These are phyloP conservation scores for Ephestia elutella DNA, from an alignment of 1,140 invertebrate genomes.

Conservation along the genomic window DNA sequence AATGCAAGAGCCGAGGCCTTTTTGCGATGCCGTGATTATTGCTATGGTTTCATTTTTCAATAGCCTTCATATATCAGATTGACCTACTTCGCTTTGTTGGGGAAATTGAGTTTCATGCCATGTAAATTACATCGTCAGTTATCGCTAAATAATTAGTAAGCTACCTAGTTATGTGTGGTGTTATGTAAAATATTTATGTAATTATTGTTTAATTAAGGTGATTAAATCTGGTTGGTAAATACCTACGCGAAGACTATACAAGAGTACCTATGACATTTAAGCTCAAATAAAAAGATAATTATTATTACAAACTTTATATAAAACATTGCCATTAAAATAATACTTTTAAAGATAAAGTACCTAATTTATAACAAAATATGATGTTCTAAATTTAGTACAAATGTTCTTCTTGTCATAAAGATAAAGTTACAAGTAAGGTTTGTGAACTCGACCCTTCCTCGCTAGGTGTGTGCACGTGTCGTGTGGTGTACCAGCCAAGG, in stretches of 20 bases:
- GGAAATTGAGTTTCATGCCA: slow-evolving; percentile 56
- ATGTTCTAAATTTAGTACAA: slow-evolving; percentile 15
- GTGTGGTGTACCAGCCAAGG: slow-evolving; percentile 47
- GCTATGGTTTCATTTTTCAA: slow-evolving; percentile 67
- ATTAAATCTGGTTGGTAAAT: too few species aligned
- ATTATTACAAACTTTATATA: too few species aligned
- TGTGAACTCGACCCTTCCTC: background rate
- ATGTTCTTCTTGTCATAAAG: slow-evolving; percentile 17
- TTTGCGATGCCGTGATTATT: slow-evolving; percentile 53
- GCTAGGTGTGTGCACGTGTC: slow-evolving; percentile 35
- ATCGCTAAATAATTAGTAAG: slow-evolving; percentile 28
- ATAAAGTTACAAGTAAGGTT: slow-evolving; percentile 12
- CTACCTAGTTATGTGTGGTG: slow-evolving; percentile 8
- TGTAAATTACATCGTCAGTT: slow-evolving; percentile 33
- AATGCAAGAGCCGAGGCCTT: slow-evolving; percentile 47
- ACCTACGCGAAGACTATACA: too few species aligned
- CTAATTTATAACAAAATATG: background rate
- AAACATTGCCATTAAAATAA: too few species aligned
- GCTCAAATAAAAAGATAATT: too few species aligned
- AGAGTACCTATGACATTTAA: too few species aligned
- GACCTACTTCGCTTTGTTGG: slow-evolving; percentile 53
- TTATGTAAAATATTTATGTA: background rate
- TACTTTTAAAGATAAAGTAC: too few species aligned
- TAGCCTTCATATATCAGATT: slow-evolving; percentile 66
- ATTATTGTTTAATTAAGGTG: background rate